Evolutionary conservation across 1,140 invertebrate genomes (phyloP).

Genomic region (Dolichoris vasculosae): DNA sequence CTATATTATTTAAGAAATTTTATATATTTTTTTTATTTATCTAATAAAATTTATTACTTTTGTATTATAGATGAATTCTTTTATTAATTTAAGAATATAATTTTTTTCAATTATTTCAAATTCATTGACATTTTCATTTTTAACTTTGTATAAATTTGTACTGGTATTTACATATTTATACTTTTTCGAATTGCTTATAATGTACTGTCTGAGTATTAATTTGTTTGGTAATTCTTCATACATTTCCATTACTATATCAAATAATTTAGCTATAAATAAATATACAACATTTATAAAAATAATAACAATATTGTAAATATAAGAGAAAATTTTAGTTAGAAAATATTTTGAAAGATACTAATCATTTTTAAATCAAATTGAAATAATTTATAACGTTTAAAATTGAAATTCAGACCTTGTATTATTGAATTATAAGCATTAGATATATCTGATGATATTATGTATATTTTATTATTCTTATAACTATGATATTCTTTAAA

Average conservation of each 20-base stretch:
- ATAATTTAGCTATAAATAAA: constrained; percentile 17
- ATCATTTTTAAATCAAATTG: background rate
- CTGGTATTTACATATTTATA: background rate
- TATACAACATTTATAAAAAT: background rate
- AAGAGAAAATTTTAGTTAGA: background rate
- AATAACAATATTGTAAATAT: background rate
- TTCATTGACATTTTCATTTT: background rate
- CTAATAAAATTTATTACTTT: constrained; percentile 13
- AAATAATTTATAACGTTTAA: background rate
- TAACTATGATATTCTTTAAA: background rate
- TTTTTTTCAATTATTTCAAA: background rate
- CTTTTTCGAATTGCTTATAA: background rate
- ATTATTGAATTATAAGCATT: constrained; percentile 39
- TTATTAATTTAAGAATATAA: background rate
- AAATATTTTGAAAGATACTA: background rate
- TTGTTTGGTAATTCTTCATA: constrained; percentile 13
- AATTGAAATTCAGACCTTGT: constrained; percentile 27
- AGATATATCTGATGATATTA: constrained; percentile 25
- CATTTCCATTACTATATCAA: constrained; percentile 3
- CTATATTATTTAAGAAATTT: background rate
- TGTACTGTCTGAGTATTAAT: background rate
- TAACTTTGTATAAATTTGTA: background rate
- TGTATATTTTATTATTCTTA: constrained; percentile 4
- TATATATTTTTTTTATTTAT: background rate
- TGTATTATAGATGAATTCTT: constrained; percentile 16